Evolutionary conservation across 2,113 vertebrate genomes (phyloP).

Genomic region (Aramus guarauna): DNA sequence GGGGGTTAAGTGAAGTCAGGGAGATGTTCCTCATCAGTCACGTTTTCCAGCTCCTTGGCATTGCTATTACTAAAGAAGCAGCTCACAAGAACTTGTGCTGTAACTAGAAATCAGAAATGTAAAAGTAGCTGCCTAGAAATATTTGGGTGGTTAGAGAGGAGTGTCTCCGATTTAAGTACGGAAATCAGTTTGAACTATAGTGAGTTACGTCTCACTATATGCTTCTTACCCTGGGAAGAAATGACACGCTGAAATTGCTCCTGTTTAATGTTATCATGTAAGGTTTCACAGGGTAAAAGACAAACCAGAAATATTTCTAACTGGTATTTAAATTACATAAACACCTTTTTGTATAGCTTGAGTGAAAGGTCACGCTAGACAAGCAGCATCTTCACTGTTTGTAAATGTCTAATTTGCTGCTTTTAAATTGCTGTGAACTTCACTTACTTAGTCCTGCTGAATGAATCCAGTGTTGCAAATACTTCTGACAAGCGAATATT

Average conservation of each 20-base stretch:
- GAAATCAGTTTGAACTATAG: neutral
- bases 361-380: slow-evolving; percentile 51
- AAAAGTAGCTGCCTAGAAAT: neutral
- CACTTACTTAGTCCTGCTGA: slow-evolving; percentile 30
- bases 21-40: neutral
- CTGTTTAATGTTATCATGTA: slow-evolving; percentile 2
- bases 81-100: neutral
- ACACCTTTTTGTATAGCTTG: slow-evolving; percentile 43
- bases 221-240: neutral
- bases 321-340: slow-evolving; percentile 69
- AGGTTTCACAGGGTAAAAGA: slow-evolving; percentile 2
- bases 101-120: neutral
- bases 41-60: neutral
- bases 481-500: slow-evolving; percentile 76
- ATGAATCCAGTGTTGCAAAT: slow-evolving; percentile 60
- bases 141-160: neutral
- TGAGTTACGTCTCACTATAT: neutral
- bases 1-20: neutral
- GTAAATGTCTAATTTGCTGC: slow-evolving; percentile 70
- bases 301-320: slow-evolving; percentile 42
- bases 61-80: neutral
- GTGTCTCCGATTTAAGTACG: neutral
- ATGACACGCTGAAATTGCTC: slow-evolving; percentile 1
- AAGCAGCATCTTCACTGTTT: slow-evolving; percentile 55
- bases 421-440: slow-evolving; percentile 58